These are phyloP conservation scores for Phoenoteleia sp. DNA, from an alignment of 2,888 invertebrate species.

Conservation along the genomic window DNA sequence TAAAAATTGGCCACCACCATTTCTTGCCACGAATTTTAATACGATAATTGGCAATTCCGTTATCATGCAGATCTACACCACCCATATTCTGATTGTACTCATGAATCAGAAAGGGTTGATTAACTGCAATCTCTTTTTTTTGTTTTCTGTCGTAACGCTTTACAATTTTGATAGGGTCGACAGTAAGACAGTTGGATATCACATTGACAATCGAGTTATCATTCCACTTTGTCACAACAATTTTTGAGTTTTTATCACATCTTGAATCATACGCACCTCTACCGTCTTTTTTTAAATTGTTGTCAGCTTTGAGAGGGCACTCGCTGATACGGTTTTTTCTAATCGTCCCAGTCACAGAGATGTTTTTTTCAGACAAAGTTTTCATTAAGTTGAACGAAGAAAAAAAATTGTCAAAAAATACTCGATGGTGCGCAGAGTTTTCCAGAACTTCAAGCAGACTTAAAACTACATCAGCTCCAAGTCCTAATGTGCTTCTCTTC, in stretches of 20 bases:
- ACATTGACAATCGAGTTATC: not conserved
- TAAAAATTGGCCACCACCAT: slow-evolving; percentile 77
- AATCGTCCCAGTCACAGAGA: slow-evolving; percentile 19
- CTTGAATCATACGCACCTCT: too few relatives aligned
- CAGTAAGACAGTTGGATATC: not conserved
- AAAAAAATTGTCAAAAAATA: slow-evolving; percentile 28
- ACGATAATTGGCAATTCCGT: slow-evolving; percentile 72
- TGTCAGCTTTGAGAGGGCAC: too few relatives aligned
- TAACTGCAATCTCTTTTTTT: not conserved
- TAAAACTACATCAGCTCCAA: not conserved
- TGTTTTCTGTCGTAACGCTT: not conserved
- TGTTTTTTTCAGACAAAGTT: not conserved
- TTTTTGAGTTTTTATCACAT: not conserved
- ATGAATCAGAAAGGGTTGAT: not conserved
- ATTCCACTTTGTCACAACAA: not conserved
- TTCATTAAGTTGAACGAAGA: slow-evolving; percentile 1
- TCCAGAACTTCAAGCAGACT: not conserved
- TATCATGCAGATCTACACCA: slow-evolving; percentile 69
- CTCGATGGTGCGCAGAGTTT: not conserved
- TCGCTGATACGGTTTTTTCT: slow-evolving; percentile 23
- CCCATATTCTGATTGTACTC: slow-evolving; percentile 45
- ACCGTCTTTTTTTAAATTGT: too few relatives aligned
- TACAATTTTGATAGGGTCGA: not conserved
- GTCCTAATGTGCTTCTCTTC: not conserved
- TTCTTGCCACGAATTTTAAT: slow-evolving; percentile 71